Percentiles rank a stretch among this genome's conserved stretches.
These are phyloP conservation scores for Caenorhabditis sp. DNA, from an alignment of 2,888 invertebrate species.

Conservation along the genomic window DNA sequence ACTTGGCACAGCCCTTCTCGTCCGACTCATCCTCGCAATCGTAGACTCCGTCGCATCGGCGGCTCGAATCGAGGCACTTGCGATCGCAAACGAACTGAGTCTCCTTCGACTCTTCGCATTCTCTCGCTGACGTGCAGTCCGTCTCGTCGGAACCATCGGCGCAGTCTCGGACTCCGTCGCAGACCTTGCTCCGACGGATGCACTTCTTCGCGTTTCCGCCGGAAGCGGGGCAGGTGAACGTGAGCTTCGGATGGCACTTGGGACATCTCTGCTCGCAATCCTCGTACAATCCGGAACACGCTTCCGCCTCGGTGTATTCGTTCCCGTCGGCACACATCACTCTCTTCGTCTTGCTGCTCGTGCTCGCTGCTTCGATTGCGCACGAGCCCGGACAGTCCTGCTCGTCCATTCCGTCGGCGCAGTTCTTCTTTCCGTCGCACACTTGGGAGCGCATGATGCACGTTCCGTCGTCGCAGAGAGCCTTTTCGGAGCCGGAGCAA, in stretches of 20 bases:
- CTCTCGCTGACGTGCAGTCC: conserved; percentile 52
- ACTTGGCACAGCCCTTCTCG: conserved; percentile 66
- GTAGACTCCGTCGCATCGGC: conserved; percentile 65
- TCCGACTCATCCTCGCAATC: conserved; percentile 71
- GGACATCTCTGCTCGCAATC: conserved; percentile 54
- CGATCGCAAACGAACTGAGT: conserved; percentile 53
- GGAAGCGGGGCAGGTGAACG: conserved; percentile 62
- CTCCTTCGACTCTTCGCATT: conserved; percentile 34
- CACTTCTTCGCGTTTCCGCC: conserved; percentile 45
- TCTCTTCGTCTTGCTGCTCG: conserved; percentile 23
- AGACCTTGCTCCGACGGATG: conserved; percentile 65
- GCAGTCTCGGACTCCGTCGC: conserved; percentile 71
- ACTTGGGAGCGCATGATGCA: conserved; percentile 66
- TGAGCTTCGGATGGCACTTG: conserved; percentile 62
- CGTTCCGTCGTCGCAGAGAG: conserved; percentile 69
- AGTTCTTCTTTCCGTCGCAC: conserved; percentile 72
- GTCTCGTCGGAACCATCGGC: conserved; percentile 67
- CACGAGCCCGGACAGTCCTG: conserved; percentile 73
- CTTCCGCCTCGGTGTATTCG: conserved; percentile 62
- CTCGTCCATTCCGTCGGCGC: conserved; percentile 72
- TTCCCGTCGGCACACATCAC: conserved; percentile 50
- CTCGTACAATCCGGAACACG: conserved; percentile 64
- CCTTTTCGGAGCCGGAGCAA: conserved; percentile 67
- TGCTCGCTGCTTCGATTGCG: conserved; percentile 9
- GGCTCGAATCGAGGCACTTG: conserved; percentile 53